Conservation (phyloP, 2,797 vertebrate genomes). For the Hippoglossus hippoglossus region DNA sequence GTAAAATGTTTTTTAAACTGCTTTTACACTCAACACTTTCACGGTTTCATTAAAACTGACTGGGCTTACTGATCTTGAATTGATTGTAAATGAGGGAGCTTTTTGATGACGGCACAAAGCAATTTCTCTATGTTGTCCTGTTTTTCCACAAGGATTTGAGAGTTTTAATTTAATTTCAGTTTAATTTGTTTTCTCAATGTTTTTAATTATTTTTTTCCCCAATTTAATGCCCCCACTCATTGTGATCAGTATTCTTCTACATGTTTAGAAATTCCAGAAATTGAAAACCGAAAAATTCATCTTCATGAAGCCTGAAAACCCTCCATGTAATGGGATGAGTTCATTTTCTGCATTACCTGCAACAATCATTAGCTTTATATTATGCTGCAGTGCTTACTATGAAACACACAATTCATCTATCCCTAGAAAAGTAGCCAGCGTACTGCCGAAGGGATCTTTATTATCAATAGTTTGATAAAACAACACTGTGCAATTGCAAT, state of each 20-base stretch:
- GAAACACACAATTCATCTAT: background rate
- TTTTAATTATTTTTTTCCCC: background rate
- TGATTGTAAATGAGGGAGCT: conserved; percentile 3
- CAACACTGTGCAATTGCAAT: background rate
- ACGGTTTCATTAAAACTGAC: conserved; percentile 8
- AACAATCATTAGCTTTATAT: conserved; percentile 5
- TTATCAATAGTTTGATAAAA: background rate
- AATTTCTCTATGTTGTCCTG: conserved; percentile 6
- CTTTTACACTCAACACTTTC: conserved; percentile 7
- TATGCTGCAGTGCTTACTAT: no score
- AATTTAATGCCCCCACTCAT: background rate
- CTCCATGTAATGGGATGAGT: background rate
- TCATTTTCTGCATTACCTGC: no score
- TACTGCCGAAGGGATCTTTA: background rate
- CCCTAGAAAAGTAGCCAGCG: background rate
- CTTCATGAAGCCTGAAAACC: background rate
- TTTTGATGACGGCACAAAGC: background rate
- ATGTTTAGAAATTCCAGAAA: background rate
- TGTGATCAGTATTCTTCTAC: background rate
- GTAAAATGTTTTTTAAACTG: conserved; percentile 7
- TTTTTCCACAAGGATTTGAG: background rate
- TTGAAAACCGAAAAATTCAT: background rate
- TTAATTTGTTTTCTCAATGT: background rate
- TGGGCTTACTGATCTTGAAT: conserved; percentile 1
- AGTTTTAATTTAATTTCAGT: background rate